Evolutionary conservation across 2,113 vertebrate species (phyloP), one percentile per base, ranked within the genome.

Genomic region (Pogona vitticeps): DNA sequence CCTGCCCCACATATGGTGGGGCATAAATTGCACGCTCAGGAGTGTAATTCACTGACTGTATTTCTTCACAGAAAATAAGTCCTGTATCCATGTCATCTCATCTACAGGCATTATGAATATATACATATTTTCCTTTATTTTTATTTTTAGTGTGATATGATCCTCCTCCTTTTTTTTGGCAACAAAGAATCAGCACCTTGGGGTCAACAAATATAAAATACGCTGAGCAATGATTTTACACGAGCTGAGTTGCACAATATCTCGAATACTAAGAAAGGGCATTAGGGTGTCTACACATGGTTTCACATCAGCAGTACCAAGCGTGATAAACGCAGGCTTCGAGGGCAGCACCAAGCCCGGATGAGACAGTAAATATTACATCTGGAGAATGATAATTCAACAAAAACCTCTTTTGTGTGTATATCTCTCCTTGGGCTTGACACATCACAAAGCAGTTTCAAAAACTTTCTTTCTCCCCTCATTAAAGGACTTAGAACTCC

Each of bases 401-500:
- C 56, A 76, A 61, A 70, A n/a, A 36, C 77, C 58, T 26, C 15
- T 23, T 33, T 38, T 26, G 0, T 1, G 14, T 18, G 6, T 56
- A 59, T 65, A 58, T 40, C 61, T 40, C 61, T 59, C 52, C 80
- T 80, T 4, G 28, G 36, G 1, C 15, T 33, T 83, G 3, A 1
- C 0, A 12, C 2, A 13, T 3, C 0, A 38, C n/a, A 28, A 26
- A 68, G 26, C 33, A 5, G 33, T 73, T 75, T 12, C 0, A 70
- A 82, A 78, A 65, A 82, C 61, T 36, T 6, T 1, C 63, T 65
- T 18, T 76, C 2, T 58, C 33, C 76, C 52, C 82, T 65, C 86
- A 84, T 38, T 84, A 91, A 83, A 78, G 1, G 36, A 1, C 46
- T 26, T 71, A 76, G 89, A 90, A 91, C 88, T 91, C 80, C 82